Evolutionary conservation across 37 sponge, comb jelly and placozoan genomes (phyloP).

Genomic region (Diacarnus erythraeanus): DNA sequence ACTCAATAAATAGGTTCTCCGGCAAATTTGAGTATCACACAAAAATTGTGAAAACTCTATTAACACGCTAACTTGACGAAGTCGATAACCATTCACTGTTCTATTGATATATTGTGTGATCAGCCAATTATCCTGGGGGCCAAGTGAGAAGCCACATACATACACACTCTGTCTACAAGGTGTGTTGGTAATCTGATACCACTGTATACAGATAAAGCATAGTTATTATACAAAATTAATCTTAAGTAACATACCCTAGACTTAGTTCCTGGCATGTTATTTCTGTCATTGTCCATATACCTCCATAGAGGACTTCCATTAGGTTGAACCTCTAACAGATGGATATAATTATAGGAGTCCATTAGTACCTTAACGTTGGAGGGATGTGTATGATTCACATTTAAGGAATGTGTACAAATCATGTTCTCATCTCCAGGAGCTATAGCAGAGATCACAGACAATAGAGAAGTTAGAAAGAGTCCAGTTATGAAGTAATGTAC

Average conservation of each 20-base stretch:
- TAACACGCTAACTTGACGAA: conserved; percentile 12
- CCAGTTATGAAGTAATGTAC: no score
- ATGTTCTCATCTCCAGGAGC: conserved; percentile 23
- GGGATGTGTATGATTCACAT: background rate
- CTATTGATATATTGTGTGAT: conserved; percentile 44
- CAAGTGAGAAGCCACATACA: conserved; percentile 1
- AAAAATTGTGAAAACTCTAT: conserved; percentile 5
- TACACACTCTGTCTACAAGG: background rate
- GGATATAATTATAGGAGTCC: conserved; percentile 36
- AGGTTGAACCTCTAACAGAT: background rate
- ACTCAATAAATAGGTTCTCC: no score
- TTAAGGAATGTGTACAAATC: background rate
- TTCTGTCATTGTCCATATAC: conserved; percentile 9
- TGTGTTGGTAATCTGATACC: background rate
- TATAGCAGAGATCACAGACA: background rate
- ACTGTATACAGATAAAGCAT: background rate
- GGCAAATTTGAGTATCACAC: no score
- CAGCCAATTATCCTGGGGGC: conserved; percentile 31
- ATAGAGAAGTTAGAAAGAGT: background rate
- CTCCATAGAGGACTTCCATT: background rate
- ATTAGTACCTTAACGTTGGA: conserved; percentile 10
- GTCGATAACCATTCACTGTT: conserved; percentile 9
- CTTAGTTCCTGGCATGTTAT: background rate
- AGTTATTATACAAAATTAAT: background rate
- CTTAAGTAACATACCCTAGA: background rate